phyloP scores from a whole-genome alignment of 2,113 vertebrate species.

The Pterophyllum scalare region DNA sequence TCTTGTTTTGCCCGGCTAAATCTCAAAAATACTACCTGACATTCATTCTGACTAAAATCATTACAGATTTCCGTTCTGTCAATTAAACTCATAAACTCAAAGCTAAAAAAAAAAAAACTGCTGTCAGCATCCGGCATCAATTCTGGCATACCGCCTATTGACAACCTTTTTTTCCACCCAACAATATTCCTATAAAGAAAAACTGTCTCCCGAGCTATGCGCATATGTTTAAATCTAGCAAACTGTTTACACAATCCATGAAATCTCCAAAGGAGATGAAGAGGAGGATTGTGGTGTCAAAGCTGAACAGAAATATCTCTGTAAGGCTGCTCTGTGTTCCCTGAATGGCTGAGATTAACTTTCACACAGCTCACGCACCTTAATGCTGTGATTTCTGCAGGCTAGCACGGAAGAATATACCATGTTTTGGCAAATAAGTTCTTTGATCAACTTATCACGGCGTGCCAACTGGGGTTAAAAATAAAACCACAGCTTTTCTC shows the following conservation, averaged over 20 bases:
- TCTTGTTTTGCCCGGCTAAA: not conserved
- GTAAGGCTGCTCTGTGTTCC: slow-evolving; percentile 7
- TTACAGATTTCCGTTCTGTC: too few relatives aligned
- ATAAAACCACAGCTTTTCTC: slow-evolving; percentile 42
- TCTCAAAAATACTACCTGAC: too few relatives aligned
- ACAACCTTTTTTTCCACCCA: not conserved
- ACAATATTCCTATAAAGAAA: not conserved
- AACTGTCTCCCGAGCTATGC: not conserved
- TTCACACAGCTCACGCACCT: slow-evolving; percentile 9
- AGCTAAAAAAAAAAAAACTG: not conserved
- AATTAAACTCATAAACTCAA: too few relatives aligned
- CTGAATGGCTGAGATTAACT: slow-evolving; percentile 23
- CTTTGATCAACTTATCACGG: slow-evolving; percentile 58
- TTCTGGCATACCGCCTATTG: not conserved
- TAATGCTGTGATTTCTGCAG: slow-evolving; percentile 32
- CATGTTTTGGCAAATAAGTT: slow-evolving; percentile 45
- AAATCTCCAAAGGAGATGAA: slow-evolving; percentile 18
- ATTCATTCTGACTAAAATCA: too few relatives aligned
- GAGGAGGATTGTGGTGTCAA: slow-evolving; percentile 12
- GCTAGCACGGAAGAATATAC: slow-evolving; percentile 6
- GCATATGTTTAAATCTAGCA: slow-evolving; percentile 6
- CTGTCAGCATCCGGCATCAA: not conserved
- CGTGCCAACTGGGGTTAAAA: slow-evolving; percentile 38
- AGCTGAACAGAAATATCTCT: not conserved
- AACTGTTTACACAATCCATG: not conserved